These are phyloP conservation scores for Girardia tigrina DNA, from an alignment of 2,888 invertebrate species.

Conservation along the genomic window DNA sequence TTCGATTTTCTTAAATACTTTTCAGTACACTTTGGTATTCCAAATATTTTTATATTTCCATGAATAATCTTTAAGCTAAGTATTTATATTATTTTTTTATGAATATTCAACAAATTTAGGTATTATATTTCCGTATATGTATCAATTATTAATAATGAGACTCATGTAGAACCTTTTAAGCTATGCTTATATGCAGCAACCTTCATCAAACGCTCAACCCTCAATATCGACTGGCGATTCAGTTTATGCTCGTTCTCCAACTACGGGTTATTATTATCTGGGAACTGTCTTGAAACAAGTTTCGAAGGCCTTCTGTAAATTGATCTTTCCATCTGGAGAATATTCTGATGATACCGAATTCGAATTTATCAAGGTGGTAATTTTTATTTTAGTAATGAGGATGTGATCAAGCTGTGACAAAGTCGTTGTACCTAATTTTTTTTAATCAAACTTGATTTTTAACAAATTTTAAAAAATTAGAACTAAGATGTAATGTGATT, in stretches of 20 bases:
- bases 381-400: too few relatives aligned
- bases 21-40: too few relatives aligned
- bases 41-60: neutral
- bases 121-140: too few relatives aligned
- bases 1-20: too few relatives aligned
- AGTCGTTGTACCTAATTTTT: too few relatives aligned
- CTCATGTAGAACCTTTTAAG: neutral
- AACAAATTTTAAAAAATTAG: too few relatives aligned
- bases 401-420: too few relatives aligned
- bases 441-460: too few relatives aligned
- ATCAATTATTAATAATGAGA: neutral
- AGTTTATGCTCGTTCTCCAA: conserved; percentile 29
- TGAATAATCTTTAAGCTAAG: too few relatives aligned
- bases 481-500: too few relatives aligned
- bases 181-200: neutral
- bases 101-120: too few relatives aligned
- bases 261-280: neutral
- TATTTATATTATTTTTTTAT: too few relatives aligned
- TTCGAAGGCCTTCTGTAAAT: conserved; percentile 12
- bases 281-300: conserved; percentile 4
- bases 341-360: conserved; percentile 12
- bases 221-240: conserved; percentile 26
- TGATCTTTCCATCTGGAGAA: conserved; percentile 17
- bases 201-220: neutral
- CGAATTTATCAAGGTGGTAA: conserved; percentile 5